Base-by-base conservation (phyloP, 2,797 vertebrate species). In the Myoxocephalus aenaeus region DNA sequence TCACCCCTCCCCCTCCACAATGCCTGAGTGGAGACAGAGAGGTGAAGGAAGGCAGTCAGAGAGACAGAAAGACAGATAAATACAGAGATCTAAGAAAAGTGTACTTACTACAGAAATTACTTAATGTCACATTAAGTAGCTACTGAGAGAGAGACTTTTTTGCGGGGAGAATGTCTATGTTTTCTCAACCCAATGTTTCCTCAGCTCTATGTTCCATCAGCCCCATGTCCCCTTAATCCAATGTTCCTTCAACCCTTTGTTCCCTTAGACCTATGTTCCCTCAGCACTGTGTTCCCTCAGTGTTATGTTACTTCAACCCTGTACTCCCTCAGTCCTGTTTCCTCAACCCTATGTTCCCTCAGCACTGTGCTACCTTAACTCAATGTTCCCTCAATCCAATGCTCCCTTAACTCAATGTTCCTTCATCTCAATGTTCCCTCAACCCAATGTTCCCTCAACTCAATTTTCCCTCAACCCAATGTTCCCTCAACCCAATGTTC, bases 1-100 rank as follows among this genome's bases (percentile, higher is more conserved):
- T 68, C 63, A 42, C n/a, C 62, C 75, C 42, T 79, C 56, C 77
- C 36, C 51, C 65, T 68, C 70, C 59, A 78, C 65, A 59, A 22
- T 61, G 36, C 27, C 67, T 46, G 51, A 64, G 59, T 20, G 18
- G 38, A 64, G 71, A 58, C 27, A 22, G 36, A 1, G 38, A 66
- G 68, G 46, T 62, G 59, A 65, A 73, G 12, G 58, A 54, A 36
- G 54, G 27, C 58, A 69, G 70, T 36, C 48, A 13, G 38, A 69
- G 27, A 76, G 32, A 63, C 32, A 77, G 34, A 25, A 44, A 71
- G 22, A 46, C 61, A 61, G 5, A 62, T 46, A 10, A 1, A 27
- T 3, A 38, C 48, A 17, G 2, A 46, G 20, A 27, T 67, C 11
- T 61, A 20, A 51, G 50, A 40, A 36, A 50, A 40, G 25, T 29